Evolutionary conservation across 2,888 invertebrate genomes (phyloP).

Genomic region (Pheosia tremula): DNA sequence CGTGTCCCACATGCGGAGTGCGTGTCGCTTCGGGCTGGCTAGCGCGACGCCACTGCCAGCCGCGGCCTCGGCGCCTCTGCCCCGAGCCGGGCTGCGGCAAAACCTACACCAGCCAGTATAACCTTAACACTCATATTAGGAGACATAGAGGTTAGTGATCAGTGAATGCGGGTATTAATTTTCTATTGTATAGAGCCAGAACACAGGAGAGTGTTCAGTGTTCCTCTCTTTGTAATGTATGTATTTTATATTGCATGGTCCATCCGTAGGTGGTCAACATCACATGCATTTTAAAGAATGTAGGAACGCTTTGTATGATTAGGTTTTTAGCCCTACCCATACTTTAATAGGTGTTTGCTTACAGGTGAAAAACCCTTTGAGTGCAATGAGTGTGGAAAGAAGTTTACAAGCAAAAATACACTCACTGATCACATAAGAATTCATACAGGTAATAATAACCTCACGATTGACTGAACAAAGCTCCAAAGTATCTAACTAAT

Average conservation of each 20-base stretch:
- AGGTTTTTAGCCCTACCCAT: background rate
- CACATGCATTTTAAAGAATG: too few relatives aligned
- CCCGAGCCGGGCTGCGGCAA: constrained; percentile 51
- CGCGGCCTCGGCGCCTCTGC: constrained; percentile 46
- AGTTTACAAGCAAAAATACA: constrained; percentile 57
- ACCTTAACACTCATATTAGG: constrained; percentile 58
- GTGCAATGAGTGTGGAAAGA: constrained; percentile 60
- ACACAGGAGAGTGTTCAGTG: background rate
- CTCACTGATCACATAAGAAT: constrained; percentile 57
- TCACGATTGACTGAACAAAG: too few relatives aligned
- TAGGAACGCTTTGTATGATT: too few relatives aligned
- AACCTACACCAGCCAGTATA: constrained; percentile 58
- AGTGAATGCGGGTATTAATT: too few relatives aligned
- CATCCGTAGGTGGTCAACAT: too few relatives aligned
- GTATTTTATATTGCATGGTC: background rate
- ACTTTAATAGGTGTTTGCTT: constrained; percentile 20
- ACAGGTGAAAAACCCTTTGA: constrained; percentile 64
- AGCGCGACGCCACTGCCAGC: constrained; percentile 52
- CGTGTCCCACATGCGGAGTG: constrained; percentile 50
- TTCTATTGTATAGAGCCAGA: too few relatives aligned
- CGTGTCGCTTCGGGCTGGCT: constrained; percentile 48
- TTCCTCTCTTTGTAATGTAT: background rate
- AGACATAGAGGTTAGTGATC: constrained; percentile 53
- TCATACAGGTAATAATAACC: constrained; percentile 53
- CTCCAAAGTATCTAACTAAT: too few relatives aligned